These are phyloP conservation scores for Natator depressus DNA, from an alignment of 2,113 vertebrate species.

Conservation along the genomic window DNA sequence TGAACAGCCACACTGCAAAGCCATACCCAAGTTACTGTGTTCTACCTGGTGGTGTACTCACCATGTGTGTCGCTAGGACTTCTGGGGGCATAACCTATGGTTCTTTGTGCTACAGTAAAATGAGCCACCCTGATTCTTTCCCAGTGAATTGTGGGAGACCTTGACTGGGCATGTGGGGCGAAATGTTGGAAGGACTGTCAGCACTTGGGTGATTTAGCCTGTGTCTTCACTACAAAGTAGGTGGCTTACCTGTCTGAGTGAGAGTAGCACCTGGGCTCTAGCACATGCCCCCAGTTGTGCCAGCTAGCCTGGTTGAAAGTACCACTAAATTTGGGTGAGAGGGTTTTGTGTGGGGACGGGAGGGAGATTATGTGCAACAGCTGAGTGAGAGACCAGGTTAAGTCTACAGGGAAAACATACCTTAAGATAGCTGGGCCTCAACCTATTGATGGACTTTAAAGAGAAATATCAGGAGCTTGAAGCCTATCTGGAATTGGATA, in stretches of 20 bases:
- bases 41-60: neutral
- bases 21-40: neutral
- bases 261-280: neutral
- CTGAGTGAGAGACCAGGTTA: neutral
- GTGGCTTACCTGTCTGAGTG: neutral
- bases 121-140: neutral
- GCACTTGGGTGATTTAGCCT: neutral
- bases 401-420: neutral
- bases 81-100: neutral
- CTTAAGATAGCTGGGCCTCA: neutral
- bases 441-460: neutral
- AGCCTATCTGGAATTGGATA: neutral
- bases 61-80: neutral
- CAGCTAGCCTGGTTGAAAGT: neutral
- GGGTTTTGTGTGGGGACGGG: neutral
- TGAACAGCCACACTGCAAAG: neutral
- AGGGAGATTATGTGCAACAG: neutral
- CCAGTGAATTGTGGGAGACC: rapidly evolving
- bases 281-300: neutral
- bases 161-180: neutral
- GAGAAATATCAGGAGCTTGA: neutral
- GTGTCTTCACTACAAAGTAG: neutral
- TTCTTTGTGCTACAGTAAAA: neutral
- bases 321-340: neutral
- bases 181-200: neutral